These are phyloP conservation scores for Clistopyga incitator DNA, from an alignment of 2,888 invertebrate genomes.

Conservation along the genomic window DNA sequence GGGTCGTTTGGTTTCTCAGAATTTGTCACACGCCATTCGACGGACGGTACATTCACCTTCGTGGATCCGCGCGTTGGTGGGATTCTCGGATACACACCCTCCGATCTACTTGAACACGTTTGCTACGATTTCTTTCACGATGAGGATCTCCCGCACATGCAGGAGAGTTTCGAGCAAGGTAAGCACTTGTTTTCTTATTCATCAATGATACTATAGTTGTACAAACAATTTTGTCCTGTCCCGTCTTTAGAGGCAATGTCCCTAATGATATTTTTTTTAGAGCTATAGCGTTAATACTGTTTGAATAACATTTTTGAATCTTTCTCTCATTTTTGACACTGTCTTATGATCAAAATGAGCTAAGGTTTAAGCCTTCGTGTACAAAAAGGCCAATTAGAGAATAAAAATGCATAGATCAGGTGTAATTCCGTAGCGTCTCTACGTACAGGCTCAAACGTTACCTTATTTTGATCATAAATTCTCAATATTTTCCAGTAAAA, in stretches of 20 bases:
- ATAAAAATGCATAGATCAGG: no score
- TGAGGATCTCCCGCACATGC: conserved; percentile 98
- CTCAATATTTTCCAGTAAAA: no score
- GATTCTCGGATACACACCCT: conserved; percentile 96
- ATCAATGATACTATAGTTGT: neutral
- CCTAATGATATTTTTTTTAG: no score
- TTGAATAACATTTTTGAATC: no score
- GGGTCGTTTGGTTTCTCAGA: conserved; percentile 86
- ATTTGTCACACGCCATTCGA: conserved; percentile 98
- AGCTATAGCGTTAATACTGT: no score
- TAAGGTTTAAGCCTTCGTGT: no score
- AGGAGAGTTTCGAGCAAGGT: conserved; percentile 99
- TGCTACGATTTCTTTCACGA: conserved; percentile 99
- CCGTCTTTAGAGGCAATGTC: neutral
- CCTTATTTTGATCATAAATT: no score
- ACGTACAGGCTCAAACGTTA: no score
- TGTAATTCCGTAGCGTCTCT: no score
- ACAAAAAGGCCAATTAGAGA: no score
- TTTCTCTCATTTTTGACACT: no score
- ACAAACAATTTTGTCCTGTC: neutral
- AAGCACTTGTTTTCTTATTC: conserved; percentile 59
- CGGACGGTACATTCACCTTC: conserved; percentile 99
- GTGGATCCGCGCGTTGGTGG: conserved; percentile 98
- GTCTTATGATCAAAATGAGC: no score
- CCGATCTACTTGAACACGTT: conserved; percentile 97